Evolutionary conservation across 2,888 invertebrate species (phyloP).

Genomic region (Hypomecis atomaria): DNA sequence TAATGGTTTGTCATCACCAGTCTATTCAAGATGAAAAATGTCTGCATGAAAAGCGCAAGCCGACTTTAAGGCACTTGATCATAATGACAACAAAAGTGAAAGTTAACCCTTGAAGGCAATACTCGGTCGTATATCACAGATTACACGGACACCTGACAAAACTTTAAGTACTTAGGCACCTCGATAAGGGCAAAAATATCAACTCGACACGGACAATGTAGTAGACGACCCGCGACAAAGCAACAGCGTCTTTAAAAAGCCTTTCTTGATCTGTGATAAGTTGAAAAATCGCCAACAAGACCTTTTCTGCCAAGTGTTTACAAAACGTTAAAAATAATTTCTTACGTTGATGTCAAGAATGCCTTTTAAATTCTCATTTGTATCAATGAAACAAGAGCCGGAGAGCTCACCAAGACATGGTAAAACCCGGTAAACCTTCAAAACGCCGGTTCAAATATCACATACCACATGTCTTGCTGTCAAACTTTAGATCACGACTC

Average conservation of each 20-base stretch:
- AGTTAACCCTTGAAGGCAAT: conserved; percentile 39
- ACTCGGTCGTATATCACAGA: conserved; percentile 56
- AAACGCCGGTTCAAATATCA: conserved; percentile 22
- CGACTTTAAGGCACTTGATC: conserved; percentile 15
- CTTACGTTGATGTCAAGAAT: too few species aligned
- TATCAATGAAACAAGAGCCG: neutral
- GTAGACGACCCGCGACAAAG: conserved; percentile 13
- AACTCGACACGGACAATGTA: conserved; percentile 25
- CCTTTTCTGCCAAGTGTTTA: neutral
- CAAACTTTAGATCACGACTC: conserved; percentile 47
- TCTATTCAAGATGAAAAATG: conserved; percentile 10
- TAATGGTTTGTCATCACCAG: conserved; percentile 12
- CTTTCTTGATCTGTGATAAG: conserved; percentile 22
- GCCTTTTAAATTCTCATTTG: neutral
- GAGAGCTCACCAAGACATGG: conserved; percentile 1
- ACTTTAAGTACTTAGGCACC: conserved; percentile 45
- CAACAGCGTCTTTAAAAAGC: conserved; percentile 19
- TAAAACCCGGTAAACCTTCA: conserved; percentile 10
- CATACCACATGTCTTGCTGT: conserved; percentile 36
- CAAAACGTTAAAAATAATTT: neutral
- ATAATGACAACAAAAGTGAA: conserved; percentile 28
- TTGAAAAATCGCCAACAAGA: conserved; percentile 6
- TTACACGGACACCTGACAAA: conserved; percentile 58
- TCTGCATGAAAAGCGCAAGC: conserved; percentile 6
- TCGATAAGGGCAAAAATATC: conserved; percentile 38